phyloP scores from a whole-genome alignment of 2,888 invertebrate species.

The Agapetus fuscipes region DNA sequence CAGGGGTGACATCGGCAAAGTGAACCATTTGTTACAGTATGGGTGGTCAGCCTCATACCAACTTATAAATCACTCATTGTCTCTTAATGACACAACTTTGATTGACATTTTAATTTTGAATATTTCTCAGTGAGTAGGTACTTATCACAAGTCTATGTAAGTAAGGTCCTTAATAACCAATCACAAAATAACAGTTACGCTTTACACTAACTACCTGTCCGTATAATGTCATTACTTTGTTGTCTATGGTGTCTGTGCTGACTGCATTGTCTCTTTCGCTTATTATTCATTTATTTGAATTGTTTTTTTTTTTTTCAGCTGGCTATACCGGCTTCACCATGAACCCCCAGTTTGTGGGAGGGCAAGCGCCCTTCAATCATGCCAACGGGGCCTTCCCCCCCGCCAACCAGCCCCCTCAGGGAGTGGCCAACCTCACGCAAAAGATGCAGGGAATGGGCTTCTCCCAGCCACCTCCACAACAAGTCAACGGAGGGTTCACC shows the following conservation, averaged over 20 bases:
- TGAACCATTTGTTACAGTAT: too few species aligned
- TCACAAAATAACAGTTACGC: too few species aligned
- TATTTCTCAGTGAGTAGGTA: too few species aligned
- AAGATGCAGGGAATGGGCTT: slow-evolving; percentile 41
- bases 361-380: slow-evolving; percentile 27
- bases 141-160: too few species aligned
- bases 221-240: background rate
- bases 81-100: too few species aligned
- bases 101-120: too few species aligned
- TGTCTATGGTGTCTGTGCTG: background rate
- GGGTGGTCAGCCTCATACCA: too few species aligned
- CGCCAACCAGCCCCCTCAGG: slow-evolving; percentile 23
- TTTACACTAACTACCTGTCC: background rate
- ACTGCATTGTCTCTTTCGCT: background rate
- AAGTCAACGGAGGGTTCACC: slow-evolving; percentile 22
- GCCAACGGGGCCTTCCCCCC: slow-evolving; percentile 33
- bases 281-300: slow-evolving; percentile 3
- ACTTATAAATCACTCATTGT: too few species aligned
- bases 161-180: too few species aligned
- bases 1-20: too few species aligned
- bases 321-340: slow-evolving; percentile 28
- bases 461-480: slow-evolving; percentile 27
- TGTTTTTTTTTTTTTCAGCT: slow-evolving; percentile 21
- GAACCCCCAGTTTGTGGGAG: slow-evolving; percentile 42
- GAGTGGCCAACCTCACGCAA: slow-evolving; percentile 31